phyloP scores from a whole-genome alignment of 2,888 invertebrate genomes.

The Sarcophaga carnaria region DNA sequence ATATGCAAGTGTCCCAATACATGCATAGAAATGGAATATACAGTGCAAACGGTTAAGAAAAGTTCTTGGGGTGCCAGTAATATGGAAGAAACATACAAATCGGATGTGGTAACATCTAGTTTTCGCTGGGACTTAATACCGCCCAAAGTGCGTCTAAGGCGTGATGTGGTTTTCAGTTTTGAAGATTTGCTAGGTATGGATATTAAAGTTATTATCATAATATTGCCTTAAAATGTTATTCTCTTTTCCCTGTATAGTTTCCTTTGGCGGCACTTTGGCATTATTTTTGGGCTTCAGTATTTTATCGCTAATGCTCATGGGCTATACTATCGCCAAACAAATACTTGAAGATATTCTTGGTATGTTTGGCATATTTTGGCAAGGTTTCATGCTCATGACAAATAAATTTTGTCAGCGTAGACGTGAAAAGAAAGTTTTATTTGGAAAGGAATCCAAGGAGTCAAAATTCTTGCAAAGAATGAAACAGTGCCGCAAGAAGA shows the following conservation, averaged over 20 bases:
- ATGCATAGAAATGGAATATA: slow-evolving; percentile 78
- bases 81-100: slow-evolving; percentile 70
- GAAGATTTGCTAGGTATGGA: slow-evolving; percentile 83
- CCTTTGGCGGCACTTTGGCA: slow-evolving; percentile 83
- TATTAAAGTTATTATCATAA: too few relatives aligned
- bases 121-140: slow-evolving; percentile 83
- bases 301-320: slow-evolving; percentile 81
- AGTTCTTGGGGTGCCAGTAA: slow-evolving; percentile 75
- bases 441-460: neutral
- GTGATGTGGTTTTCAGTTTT: slow-evolving; percentile 84
- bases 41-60: slow-evolving; percentile 78
- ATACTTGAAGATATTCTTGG: slow-evolving; percentile 14
- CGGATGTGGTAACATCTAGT: slow-evolving; percentile 80
- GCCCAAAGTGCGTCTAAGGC: slow-evolving; percentile 83
- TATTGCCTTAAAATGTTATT: neutral
- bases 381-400: neutral
- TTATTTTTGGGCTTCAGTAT: slow-evolving; percentile 83
- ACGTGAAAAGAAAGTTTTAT: neutral
- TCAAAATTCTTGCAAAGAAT: neutral
- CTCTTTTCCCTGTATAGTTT: slow-evolving; percentile 78
- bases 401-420: neutral
- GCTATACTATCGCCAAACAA: slow-evolving; percentile 70
- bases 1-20: slow-evolving; percentile 80
- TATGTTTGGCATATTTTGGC: neutral
- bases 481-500: slow-evolving; percentile 17